phyloP scores from a whole-genome alignment of 2,888 invertebrate genomes.

The Diloba caeruleocephala region DNA sequence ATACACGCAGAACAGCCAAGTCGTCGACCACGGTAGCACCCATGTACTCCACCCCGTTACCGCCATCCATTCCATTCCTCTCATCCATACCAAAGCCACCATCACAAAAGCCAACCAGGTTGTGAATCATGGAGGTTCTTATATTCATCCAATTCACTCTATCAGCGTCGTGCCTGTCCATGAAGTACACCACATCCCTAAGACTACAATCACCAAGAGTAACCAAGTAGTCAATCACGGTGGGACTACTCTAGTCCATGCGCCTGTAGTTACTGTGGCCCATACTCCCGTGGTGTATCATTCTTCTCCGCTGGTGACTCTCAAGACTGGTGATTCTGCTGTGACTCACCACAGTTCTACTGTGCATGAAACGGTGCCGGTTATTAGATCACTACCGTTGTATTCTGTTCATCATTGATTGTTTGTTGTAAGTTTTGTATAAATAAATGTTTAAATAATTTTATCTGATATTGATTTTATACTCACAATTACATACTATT shows the following conservation, averaged over 20 bases:
- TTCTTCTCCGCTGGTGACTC: constrained; percentile 62
- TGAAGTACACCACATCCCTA: constrained; percentile 55
- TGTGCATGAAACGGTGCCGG: constrained; percentile 76
- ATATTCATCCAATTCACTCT: constrained; percentile 62
- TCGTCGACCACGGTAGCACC: constrained; percentile 71
- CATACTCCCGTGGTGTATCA: constrained; percentile 65
- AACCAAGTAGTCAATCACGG: constrained; percentile 77
- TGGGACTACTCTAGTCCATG: constrained; percentile 61
- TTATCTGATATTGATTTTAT: constrained; percentile 2
- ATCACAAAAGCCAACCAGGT: constrained; percentile 75
- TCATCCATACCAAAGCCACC: constrained; percentile 64
- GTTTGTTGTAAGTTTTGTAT: constrained; percentile 29
- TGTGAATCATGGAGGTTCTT: constrained; percentile 69
- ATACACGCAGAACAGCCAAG: constrained; percentile 66
- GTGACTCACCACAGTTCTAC: constrained; percentile 86
- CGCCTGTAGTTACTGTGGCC: constrained; percentile 43
- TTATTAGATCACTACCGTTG: constrained; percentile 64
- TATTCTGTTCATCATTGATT: constrained; percentile 68
- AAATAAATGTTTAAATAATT: constrained; percentile 43
- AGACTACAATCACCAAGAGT: constrained; percentile 73
- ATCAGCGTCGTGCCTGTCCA: constrained; percentile 60
- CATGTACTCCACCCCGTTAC: constrained; percentile 60
- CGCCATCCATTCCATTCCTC: constrained; percentile 36
- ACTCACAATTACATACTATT: too few relatives aligned
- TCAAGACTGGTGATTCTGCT: constrained; percentile 76